Evolutionary conservation across 2,113 vertebrate genomes (phyloP).

Genomic region (Calidris pygmaea): DNA sequence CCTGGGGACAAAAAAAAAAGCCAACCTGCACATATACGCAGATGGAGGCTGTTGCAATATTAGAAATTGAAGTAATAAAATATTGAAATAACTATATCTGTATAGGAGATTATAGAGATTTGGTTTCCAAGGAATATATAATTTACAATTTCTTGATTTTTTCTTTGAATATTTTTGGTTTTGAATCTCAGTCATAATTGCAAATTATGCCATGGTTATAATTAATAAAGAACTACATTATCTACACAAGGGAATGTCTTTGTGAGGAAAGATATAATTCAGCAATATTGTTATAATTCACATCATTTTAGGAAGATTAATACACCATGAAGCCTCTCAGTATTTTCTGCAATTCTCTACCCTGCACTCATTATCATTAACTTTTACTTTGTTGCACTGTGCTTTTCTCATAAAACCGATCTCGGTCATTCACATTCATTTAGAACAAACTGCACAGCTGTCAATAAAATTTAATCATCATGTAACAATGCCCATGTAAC

Average conservation of each 20-base stretch:
- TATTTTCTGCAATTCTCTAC: neutral
- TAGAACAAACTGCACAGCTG: neutral
- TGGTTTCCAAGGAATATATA: neutral
- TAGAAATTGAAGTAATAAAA: neutral
- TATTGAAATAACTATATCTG: neutral
- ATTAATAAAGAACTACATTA: neutral
- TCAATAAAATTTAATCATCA: neutral
- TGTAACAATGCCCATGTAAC: neutral
- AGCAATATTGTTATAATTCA: neutral
- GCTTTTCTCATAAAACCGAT: neutral
- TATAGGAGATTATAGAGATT: neutral
- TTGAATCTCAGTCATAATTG: neutral
- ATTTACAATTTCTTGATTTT: neutral
- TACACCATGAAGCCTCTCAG: neutral
- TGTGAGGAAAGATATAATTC: neutral
- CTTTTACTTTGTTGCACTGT: neutral
- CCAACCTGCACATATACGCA: neutral
- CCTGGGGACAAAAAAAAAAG: no score
- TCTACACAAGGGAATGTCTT: neutral
- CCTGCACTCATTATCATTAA: neutral
- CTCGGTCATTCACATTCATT: neutral
- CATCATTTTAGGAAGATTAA: neutral
- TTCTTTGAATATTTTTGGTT: neutral
- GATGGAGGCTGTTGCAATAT: neutral
- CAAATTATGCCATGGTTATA: neutral